phyloP scores from a whole-genome alignment of 2,113 vertebrate genomes.

The Corythornis madagascariensis region DNA sequence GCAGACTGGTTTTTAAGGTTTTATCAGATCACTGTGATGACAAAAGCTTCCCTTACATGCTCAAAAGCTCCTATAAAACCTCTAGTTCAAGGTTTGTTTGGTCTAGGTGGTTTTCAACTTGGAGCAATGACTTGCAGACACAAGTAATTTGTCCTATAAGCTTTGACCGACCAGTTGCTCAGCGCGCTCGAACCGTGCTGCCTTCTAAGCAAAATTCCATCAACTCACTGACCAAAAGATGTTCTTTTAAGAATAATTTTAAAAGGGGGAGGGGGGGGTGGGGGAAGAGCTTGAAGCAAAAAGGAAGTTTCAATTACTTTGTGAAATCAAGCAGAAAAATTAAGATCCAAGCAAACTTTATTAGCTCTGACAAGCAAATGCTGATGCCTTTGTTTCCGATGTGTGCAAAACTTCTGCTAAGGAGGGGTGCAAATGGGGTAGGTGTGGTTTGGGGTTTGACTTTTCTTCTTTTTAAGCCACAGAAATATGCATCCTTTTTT shows the following conservation, averaged over 20 bases:
- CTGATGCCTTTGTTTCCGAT: constrained; percentile 69
- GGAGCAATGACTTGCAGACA: constrained; percentile 46
- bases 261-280: neutral
- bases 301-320: constrained; percentile 86
- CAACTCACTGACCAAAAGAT: constrained; percentile 74
- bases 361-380: constrained; percentile 81
- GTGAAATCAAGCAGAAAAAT: constrained; percentile 83
- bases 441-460: neutral
- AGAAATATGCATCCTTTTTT: neutral
- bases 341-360: constrained; percentile 83
- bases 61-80: constrained; percentile 46
- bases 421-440: neutral
- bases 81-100: constrained; percentile 53
- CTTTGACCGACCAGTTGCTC: constrained; percentile 28
- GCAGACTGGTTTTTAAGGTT: neutral
- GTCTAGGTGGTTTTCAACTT: constrained; percentile 48
- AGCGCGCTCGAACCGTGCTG: neutral
- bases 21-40: constrained; percentile 51
- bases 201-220: constrained; percentile 68
- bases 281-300: constrained; percentile 45
- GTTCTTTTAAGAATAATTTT: constrained; percentile 67
- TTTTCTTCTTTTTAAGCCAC: neutral
- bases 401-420: neutral
- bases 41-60: constrained; percentile 33
- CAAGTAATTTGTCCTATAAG: constrained; percentile 45